Evolutionary conservation across 2,888 invertebrate species (phyloP), one percentile per base, ranked within the genome.

Genomic region (Merodon equestris): DNA sequence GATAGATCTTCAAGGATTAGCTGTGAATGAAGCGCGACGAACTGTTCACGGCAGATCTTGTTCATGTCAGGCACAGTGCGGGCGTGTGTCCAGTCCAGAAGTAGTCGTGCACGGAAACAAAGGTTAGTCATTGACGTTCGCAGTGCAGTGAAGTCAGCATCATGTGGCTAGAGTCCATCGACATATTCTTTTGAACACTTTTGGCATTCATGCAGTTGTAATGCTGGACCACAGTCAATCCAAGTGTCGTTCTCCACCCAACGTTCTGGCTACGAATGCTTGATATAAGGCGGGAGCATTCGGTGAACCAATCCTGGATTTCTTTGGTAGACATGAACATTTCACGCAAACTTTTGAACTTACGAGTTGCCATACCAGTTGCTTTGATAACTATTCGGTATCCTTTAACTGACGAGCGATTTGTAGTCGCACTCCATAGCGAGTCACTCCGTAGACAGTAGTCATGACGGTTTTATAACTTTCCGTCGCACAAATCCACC

Each of bases 391-490:
- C 12, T 93, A 91, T 0, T 94, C 93, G 47, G 96, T 91, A 83
- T 94, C 94, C 90, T 96, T 96, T 0, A 99, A 90, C 86, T 98
- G 97, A 53, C 94, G 93, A 0, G 94, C 93, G 83, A 99, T 98
- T 90, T 99, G 99, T 54, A 95, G 89, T 27, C 94, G 90, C 0
- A 99, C 99, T 0, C 99, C 99, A 87, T 93, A 99, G 75, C 92
- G 91, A 0, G 99, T 99, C 7, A 99, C 99, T 0, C 99, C 99
- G 85, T 99, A 99, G 14, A 99, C 99, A 0, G 98, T 98, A 0
- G 99, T 99, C 99, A 99, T 99, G 4, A 99, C 96, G 0, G 99
- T 99, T 99, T 99, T 85, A 99, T 97, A 1, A 98, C 97, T 90
- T 98, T 98, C 77, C 98, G 91, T 9, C 92, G 92, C 15, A 99